Percentiles rank a stretch among this genome's conserved stretches.
Evolutionary conservation across 2,113 vertebrate genomes (phyloP).

Genomic region (Cyanocitta stelleri): DNA sequence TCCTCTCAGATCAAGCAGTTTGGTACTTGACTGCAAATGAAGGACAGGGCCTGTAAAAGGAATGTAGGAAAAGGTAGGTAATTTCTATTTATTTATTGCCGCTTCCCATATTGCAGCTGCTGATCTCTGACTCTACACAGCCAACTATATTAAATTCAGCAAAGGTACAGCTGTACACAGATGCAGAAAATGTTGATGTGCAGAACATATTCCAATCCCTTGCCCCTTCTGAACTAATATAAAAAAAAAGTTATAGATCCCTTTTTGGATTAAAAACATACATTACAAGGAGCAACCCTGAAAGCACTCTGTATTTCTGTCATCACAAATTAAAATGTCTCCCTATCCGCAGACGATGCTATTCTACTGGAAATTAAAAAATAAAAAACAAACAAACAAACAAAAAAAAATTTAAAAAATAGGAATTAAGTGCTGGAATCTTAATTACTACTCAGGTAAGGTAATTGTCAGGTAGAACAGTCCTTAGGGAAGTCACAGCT

Average conservation of each 20-base stretch:
- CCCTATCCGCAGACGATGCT: slow-evolving; percentile 12
- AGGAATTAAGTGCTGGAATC: not conserved
- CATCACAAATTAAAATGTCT: slow-evolving; percentile 31
- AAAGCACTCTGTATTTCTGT: slow-evolving; percentile 34
- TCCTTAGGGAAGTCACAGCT: slow-evolving; percentile 2
- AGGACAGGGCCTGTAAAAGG: not conserved
- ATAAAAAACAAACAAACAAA: not conserved
- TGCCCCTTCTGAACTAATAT: slow-evolving; percentile 32
- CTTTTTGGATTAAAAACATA: slow-evolving; percentile 30
- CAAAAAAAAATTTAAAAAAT: not conserved
- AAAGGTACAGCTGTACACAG: not conserved
- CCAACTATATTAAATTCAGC: not conserved
- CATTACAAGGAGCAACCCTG: slow-evolving; percentile 9
- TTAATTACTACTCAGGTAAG: slow-evolving; percentile 45
- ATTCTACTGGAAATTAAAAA: not conserved
- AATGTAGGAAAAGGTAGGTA: slow-evolving; percentile 4
- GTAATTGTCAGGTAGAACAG: slow-evolving; percentile 50
- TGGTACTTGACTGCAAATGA: slow-evolving; percentile 8
- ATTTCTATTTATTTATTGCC: slow-evolving; percentile 20
- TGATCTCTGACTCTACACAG: slow-evolving; percentile 53
- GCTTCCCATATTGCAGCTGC: slow-evolving; percentile 62
- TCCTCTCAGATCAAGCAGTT: slow-evolving; percentile 5
- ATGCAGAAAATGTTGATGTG: slow-evolving; percentile 10
- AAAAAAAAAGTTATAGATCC: slow-evolving; percentile 3
- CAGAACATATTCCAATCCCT: not conserved